phyloP scores from a whole-genome alignment of 1,140 invertebrate genomes.

The Temnothorax curvispinosus region DNA sequence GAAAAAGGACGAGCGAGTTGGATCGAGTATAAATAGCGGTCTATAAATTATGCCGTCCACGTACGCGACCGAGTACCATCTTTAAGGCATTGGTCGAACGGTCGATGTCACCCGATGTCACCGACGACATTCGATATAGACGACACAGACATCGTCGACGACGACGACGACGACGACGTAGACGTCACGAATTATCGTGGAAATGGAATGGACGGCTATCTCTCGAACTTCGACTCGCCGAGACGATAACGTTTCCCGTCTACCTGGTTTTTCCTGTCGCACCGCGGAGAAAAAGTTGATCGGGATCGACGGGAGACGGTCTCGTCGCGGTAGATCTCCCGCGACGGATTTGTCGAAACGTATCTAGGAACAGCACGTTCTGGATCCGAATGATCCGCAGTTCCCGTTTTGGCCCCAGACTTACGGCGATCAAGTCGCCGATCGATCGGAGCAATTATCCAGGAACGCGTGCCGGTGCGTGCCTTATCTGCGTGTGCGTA shows the following conservation, averaged over 20 bases:
- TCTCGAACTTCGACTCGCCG: slow-evolving; percentile 32
- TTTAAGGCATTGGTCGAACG: slow-evolving; percentile 67
- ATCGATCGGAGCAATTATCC: slow-evolving; percentile 70
- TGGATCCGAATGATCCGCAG: not conserved
- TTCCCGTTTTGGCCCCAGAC: slow-evolving; percentile 19
- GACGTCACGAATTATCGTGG: slow-evolving; percentile 56
- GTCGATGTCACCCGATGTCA: slow-evolving; percentile 73
- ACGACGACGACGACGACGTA: not conserved
- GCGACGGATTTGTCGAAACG: slow-evolving; percentile 69
- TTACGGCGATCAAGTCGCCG: slow-evolving; percentile 9
- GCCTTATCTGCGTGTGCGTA: not conserved
- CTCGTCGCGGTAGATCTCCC: slow-evolving; percentile 66
- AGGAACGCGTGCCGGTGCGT: slow-evolving; percentile 31
- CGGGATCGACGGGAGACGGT: slow-evolving; percentile 52
- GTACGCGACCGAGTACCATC: slow-evolving; percentile 75
- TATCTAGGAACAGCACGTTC: slow-evolving; percentile 21
- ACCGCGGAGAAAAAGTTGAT: slow-evolving; percentile 63
- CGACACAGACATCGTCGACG: slow-evolving; percentile 11
- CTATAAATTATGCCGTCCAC: slow-evolving; percentile 78
- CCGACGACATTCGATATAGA: slow-evolving; percentile 29
- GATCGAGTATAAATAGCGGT: slow-evolving; percentile 76
- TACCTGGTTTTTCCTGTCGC: slow-evolving; percentile 58
- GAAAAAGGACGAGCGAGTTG: slow-evolving; percentile 35
- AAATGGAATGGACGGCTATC: slow-evolving; percentile 54
- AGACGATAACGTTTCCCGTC: slow-evolving; percentile 42